A percentile compares a stretch with the other conserved stretches of the same genome.
Conservation (phyloP, 92 coral and sea anemone species). For the Parazoanthus swiftii region DNA sequence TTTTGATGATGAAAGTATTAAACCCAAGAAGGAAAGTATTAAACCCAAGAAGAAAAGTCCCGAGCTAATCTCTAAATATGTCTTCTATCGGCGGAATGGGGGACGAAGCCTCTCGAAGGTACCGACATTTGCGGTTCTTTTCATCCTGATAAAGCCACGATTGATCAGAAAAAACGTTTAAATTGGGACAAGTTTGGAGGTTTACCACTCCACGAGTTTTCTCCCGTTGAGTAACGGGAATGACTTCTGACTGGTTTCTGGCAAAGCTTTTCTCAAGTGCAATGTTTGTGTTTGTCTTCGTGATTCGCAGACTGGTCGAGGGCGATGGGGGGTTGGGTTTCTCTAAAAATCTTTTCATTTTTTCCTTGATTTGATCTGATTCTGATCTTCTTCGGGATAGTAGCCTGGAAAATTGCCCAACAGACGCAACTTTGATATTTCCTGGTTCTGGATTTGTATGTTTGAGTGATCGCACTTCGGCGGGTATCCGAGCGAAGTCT, state of each 20-base stretch:
- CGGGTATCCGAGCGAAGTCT: background rate
- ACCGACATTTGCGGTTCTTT: constrained; percentile 60
- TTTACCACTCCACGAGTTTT: constrained; percentile 60
- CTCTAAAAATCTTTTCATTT: constrained; percentile 64
- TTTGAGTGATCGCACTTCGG: background rate
- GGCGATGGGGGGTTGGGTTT: constrained; percentile 60
- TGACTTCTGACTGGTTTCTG: constrained; percentile 26
- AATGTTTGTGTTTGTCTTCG: constrained; percentile 33
- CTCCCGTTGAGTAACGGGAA: constrained; percentile 41
- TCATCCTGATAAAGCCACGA: constrained; percentile 81
- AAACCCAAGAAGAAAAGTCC: background rate
- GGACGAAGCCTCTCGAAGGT: constrained; percentile 61
- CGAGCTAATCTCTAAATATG: constrained; percentile 44
- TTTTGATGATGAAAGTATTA: too few relatives aligned
- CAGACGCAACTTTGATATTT: background rate
- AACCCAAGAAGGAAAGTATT: too few relatives aligned
- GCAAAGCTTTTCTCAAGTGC: constrained; percentile 21
- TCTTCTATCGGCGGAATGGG: constrained; percentile 71
- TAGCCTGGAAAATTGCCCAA: background rate
- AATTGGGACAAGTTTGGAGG: constrained; percentile 70
- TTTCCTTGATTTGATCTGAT: constrained; percentile 40
- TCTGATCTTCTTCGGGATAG: constrained; percentile 39
- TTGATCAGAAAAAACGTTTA: constrained; percentile 62
- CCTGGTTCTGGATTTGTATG: background rate
- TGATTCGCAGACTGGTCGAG: constrained; percentile 59